A percentile compares a stretch with the other conserved stretches of the same genome.
phyloP scores from a whole-genome alignment of 2,113 vertebrate species.

The Tauraco erythrolophus region DNA sequence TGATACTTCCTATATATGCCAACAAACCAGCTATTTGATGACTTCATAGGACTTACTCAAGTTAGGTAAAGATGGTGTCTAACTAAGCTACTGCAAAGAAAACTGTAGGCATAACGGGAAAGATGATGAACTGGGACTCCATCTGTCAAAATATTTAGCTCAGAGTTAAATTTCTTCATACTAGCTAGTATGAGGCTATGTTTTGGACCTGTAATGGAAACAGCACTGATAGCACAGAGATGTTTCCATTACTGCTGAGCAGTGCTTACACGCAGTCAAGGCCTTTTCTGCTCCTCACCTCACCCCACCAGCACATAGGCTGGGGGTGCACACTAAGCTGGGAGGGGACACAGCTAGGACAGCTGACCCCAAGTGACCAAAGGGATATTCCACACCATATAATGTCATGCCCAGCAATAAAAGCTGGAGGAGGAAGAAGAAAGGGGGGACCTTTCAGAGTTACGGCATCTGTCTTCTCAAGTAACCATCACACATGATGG shows the following conservation, averaged over 20 bases:
- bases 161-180: background rate
- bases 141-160: background rate
- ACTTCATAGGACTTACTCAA: background rate
- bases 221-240: background rate
- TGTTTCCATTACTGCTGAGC: background rate
- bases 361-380: background rate
- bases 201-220: background rate
- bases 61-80: background rate
- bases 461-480: background rate
- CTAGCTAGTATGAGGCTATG: rapidly evolving
- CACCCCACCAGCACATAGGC: rapidly evolving
- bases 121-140: background rate
- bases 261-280: background rate
- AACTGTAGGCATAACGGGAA: background rate
- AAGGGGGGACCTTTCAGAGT: rapidly evolving
- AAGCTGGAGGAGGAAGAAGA: background rate
- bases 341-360: background rate
- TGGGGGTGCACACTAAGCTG: background rate
- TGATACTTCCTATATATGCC: background rate
- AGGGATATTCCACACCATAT: background rate
- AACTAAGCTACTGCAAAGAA: background rate
- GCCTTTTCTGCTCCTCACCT: background rate
- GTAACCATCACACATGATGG: rapidly evolving
- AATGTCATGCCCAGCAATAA: background rate
- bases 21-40: background rate